A percentile compares a stretch with the other conserved stretches of the same genome.
Evolutionary conservation across 2,888 invertebrate species (phyloP).

Genomic region (Adelphocoris suturalis): DNA sequence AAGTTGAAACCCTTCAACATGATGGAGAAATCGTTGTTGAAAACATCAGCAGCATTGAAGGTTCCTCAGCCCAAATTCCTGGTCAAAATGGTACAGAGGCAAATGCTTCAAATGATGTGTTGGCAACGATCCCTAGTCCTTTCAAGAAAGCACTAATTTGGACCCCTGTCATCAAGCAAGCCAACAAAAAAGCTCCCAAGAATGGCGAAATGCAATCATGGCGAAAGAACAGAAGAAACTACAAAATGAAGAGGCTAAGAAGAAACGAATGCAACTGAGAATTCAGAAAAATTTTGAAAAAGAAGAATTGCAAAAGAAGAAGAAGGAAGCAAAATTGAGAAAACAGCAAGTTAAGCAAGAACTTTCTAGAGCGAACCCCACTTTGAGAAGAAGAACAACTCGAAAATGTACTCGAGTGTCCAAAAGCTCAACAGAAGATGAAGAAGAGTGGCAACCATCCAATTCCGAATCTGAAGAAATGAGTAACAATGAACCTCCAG

Average conservation of each 20-base stretch:
- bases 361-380: conserved; percentile 50
- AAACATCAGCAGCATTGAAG: conserved; percentile 51
- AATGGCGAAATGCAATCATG: conserved; percentile 51
- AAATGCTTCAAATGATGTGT: conserved; percentile 58
- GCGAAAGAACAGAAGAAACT: conserved; percentile 46
- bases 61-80: conserved; percentile 57
- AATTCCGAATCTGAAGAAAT: conserved; percentile 50
- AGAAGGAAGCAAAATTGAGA: conserved; percentile 61
- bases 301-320: conserved; percentile 58
- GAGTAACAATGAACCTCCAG: too few species aligned
- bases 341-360: conserved; percentile 55
- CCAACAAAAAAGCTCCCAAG: conserved; percentile 38
- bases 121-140: conserved; percentile 57
- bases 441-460: conserved; percentile 49
- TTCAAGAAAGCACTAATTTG: conserved; percentile 51
- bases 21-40: conserved; percentile 24
- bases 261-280: conserved; percentile 41
- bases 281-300: conserved; percentile 35
- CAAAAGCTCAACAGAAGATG: conserved; percentile 53
- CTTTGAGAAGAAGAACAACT: conserved; percentile 49
- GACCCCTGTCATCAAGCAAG: conserved; percentile 49
- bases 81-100: conserved; percentile 57
- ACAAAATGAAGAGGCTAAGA: conserved; percentile 42
- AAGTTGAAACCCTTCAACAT: conserved; percentile 25
- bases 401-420: conserved; percentile 18